phyloP scores from a whole-genome alignment of 1,140 invertebrate genomes.

The Eciton burchellii region DNA sequence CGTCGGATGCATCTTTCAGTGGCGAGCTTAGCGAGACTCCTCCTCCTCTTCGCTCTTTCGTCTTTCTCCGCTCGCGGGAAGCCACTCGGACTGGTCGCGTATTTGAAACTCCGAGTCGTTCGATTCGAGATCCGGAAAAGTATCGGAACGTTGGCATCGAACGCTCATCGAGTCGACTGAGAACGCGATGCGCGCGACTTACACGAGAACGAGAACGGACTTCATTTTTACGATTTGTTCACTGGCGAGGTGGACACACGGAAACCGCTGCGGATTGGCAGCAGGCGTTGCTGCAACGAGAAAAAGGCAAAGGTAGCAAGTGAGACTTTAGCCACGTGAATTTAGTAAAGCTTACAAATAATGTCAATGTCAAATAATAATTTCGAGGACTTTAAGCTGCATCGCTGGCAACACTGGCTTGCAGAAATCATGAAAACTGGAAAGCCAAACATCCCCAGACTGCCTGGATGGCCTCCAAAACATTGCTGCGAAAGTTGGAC shows the following conservation, averaged over 20 bases:
- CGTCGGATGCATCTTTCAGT: slow-evolving; percentile 57
- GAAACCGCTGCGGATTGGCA: slow-evolving; percentile 24
- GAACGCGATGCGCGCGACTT: no score
- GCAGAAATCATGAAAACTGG: no score
- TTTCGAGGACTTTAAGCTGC: no score
- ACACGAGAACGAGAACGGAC: no score
- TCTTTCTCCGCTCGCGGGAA: slow-evolving; percentile 49
- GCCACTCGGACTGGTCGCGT: slow-evolving; percentile 34
- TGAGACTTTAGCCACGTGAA: neutral
- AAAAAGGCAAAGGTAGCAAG: neutral
- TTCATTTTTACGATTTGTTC: slow-evolving; percentile 69
- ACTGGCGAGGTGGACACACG: slow-evolving; percentile 52
- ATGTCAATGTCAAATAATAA: no score
- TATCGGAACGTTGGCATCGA: slow-evolving; percentile 41
- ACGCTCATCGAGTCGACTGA: slow-evolving; percentile 38
- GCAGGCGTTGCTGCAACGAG: slow-evolving; percentile 9
- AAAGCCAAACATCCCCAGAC: no score
- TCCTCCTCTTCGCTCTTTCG: slow-evolving; percentile 51
- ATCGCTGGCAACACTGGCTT: no score
- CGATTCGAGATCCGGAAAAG: slow-evolving; percentile 46
- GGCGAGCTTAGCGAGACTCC: slow-evolving; percentile 51
- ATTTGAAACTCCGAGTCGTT: slow-evolving; percentile 50
- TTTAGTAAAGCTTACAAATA: slow-evolving; percentile 6
- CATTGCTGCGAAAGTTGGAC: no score
- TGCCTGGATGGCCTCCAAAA: no score